These are phyloP conservation scores for Sesia bembeciformis DNA, from an alignment of 2,888 invertebrate genomes.

Conservation along the genomic window DNA sequence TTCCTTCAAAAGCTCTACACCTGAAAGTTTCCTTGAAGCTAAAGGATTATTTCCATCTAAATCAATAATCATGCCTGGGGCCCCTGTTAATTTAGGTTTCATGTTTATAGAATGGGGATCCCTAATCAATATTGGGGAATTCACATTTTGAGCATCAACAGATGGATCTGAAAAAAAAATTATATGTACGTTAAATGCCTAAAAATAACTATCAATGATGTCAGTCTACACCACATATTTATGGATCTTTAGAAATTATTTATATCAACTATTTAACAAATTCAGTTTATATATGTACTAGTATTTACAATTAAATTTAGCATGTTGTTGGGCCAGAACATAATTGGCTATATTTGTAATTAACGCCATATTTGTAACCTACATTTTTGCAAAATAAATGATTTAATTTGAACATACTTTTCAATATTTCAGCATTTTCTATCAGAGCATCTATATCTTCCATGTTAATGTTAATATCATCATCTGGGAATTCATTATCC, in stretches of 20 bases:
- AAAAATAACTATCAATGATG: no score
- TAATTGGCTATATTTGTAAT: no score
- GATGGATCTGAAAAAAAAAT: slow-evolving; percentile 18
- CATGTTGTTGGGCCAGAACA: no score
- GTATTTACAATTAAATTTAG: no score
- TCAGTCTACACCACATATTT: no score
- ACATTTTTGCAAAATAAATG: neutral
- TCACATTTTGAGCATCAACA: slow-evolving; percentile 7
- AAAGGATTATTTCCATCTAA: slow-evolving; percentile 30
- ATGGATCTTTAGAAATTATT: no score
- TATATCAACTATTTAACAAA: neutral
- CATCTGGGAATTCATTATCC: slow-evolving; percentile 38
- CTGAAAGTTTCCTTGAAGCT: slow-evolving; percentile 56
- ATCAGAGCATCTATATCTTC: slow-evolving; percentile 52
- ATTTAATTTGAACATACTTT: slow-evolving; percentile 20
- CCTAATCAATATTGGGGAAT: slow-evolving; percentile 26
- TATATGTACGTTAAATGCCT: neutral
- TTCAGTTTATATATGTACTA: neutral
- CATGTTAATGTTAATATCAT: slow-evolving; percentile 46
- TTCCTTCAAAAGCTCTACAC: slow-evolving; percentile 79
- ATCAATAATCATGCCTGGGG: slow-evolving; percentile 65
- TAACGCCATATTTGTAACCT: no score
- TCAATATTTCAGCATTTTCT: slow-evolving; percentile 43
- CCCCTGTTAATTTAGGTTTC: slow-evolving; percentile 66
- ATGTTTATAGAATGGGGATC: slow-evolving; percentile 18